phyloP scores from a whole-genome alignment of 2,113 vertebrate genomes.

The Chaetops frenatus region DNA sequence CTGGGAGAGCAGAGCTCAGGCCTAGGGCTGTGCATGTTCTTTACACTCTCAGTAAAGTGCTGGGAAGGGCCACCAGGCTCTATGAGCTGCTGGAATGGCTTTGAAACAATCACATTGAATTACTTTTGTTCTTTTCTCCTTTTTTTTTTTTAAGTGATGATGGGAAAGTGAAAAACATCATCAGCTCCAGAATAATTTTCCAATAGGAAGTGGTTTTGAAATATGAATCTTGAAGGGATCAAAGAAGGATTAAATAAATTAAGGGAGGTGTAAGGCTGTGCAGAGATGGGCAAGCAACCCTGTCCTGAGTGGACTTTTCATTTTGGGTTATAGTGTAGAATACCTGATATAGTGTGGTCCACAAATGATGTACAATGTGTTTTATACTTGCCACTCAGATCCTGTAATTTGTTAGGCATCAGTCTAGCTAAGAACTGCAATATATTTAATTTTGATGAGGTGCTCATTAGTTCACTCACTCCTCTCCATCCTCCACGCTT shows the following conservation, averaged over 20 bases:
- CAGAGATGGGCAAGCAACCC: background rate
- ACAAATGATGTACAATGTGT: background rate
- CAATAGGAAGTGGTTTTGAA: background rate
- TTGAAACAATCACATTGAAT: background rate
- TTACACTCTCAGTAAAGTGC: background rate
- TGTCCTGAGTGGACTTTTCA: accelerated
- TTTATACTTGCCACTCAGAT: background rate
- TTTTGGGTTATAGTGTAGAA: background rate
- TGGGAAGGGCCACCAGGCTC: background rate
- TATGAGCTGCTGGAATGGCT: background rate
- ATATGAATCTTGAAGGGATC: background rate
- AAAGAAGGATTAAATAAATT: background rate
- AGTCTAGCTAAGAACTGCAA: background rate
- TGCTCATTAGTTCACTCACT: background rate
- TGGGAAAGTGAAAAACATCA: background rate
- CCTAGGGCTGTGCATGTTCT: background rate
- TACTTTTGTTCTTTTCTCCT: background rate
- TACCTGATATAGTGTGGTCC: background rate
- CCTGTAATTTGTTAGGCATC: background rate
- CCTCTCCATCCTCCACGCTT: background rate
- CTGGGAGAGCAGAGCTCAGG: background rate
- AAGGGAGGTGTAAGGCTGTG: background rate
- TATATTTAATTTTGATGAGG: background rate
- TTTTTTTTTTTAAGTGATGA: background rate
- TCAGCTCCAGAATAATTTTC: background rate